Conservation (phyloP, 2,888 invertebrate genomes). For the Tenthredo livida region DNA sequence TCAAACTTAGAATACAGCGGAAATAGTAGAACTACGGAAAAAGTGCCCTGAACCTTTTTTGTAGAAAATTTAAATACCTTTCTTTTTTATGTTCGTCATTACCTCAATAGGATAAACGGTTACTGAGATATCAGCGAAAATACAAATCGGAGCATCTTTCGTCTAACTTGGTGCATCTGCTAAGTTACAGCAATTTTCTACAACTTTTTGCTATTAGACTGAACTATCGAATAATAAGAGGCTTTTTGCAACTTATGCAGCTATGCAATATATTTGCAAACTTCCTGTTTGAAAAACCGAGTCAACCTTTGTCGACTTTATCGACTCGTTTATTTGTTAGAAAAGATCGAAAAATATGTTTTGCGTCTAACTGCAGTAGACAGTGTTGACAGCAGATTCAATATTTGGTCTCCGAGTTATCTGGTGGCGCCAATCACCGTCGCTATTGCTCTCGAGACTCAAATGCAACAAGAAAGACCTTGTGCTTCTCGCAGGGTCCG, state of each 20-base stretch:
- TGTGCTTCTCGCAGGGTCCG: slow-evolving; percentile 58
- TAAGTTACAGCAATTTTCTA: not conserved
- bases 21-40: not conserved
- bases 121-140: not conserved
- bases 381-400: slow-evolving; percentile 56
- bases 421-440: slow-evolving; percentile 52
- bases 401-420: slow-evolving; percentile 63
- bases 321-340: not conserved
- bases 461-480: slow-evolving; percentile 57
- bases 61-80: not conserved
- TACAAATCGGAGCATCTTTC: not conserved
- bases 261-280: not conserved
- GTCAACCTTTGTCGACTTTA: slow-evolving; percentile 1
- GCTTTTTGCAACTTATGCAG: not conserved
- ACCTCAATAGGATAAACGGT: not conserved
- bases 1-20: not conserved
- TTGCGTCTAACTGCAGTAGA: not conserved
- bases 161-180: not conserved
- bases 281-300: not conserved
- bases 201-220: not conserved
- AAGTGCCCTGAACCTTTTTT: not conserved
- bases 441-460: slow-evolving; percentile 41
- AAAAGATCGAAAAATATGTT: slow-evolving; percentile 13
- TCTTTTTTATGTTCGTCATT: not conserved
- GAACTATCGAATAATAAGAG: not conserved